Evolutionary conservation across 2,888 invertebrate species (phyloP).

Genomic region (Lucinisca nassula): DNA sequence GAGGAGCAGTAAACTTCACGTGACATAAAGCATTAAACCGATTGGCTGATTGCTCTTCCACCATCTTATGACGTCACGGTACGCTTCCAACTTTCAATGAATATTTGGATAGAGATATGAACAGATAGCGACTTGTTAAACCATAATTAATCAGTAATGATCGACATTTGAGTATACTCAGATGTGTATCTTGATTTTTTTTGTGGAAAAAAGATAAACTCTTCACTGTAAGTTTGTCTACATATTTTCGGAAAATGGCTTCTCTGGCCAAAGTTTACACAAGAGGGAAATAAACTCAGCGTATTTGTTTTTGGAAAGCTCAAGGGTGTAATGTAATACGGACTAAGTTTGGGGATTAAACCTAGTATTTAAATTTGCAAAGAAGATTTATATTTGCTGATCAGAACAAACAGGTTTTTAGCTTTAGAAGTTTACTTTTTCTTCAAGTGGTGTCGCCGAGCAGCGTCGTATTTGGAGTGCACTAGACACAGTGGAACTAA

Average conservation of each 20-base stretch:
- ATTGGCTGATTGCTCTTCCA: slow-evolving; percentile 30
- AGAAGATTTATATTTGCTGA: slow-evolving; percentile 45
- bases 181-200: slow-evolving; percentile 3
- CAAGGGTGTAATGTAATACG: slow-evolving; percentile 50
- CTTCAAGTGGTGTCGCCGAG: slow-evolving; percentile 28
- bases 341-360: slow-evolving; percentile 68
- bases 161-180: background rate
- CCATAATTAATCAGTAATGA: slow-evolving; percentile 17
- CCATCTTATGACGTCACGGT: slow-evolving; percentile 12
- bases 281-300: background rate
- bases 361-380: background rate
- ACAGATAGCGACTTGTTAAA: slow-evolving; percentile 14
- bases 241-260: slow-evolving; percentile 21
- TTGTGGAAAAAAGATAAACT: background rate
- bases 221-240: slow-evolving; percentile 1
- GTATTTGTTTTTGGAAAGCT: background rate
- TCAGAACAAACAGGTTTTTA: slow-evolving; percentile 67
- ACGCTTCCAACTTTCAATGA: slow-evolving; percentile 18
- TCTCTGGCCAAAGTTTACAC: slow-evolving; percentile 1
- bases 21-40: slow-evolving; percentile 13
- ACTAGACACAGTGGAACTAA: too few relatives aligned
- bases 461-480: background rate
- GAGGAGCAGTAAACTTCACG: slow-evolving; percentile 56
- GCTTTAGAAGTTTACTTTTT: slow-evolving; percentile 60
- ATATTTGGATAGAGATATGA: slow-evolving; percentile 6